Conservation (phyloP, 2,113 vertebrate genomes). For the Hystrix brachyura region DNA sequence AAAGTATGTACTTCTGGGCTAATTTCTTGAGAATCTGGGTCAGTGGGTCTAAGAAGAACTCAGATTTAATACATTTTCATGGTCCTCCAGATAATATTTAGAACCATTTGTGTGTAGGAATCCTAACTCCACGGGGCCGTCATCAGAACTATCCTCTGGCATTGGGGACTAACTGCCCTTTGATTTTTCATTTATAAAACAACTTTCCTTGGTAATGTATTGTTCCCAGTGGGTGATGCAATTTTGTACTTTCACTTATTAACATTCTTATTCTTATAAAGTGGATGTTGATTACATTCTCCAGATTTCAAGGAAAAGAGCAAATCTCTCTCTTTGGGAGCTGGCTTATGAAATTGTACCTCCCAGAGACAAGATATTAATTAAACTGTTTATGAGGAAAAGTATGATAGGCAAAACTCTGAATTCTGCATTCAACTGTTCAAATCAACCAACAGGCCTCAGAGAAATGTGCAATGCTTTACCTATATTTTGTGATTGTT, state of each 20-base stretch:
- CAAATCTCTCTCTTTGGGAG: constrained; percentile 53
- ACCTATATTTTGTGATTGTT: constrained; percentile 53
- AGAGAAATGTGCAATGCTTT: constrained; percentile 54
- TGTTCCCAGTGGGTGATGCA: constrained; percentile 40
- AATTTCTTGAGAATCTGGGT: constrained; percentile 21
- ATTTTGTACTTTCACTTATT: constrained; percentile 69
- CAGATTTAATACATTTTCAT: neutral
- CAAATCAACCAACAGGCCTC: constrained; percentile 28
- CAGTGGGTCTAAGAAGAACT: neutral
- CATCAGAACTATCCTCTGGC: neutral
- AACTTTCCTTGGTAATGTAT: constrained; percentile 1
- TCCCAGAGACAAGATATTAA: constrained; percentile 67
- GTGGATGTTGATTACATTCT: constrained; percentile 62
- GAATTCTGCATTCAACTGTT: constrained; percentile 47
- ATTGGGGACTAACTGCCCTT: constrained; percentile 6
- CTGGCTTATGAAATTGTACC: constrained; percentile 70
- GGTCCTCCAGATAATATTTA: neutral
- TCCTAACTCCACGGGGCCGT: neutral
- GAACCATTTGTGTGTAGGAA: constrained; percentile 16
- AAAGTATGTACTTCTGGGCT: neutral
- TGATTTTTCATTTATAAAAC: constrained; percentile 67
- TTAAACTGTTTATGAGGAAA: constrained; percentile 68
- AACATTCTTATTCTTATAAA: constrained; percentile 57
- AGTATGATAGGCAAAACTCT: constrained; percentile 58
- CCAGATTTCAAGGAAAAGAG: constrained; percentile 60